Conservation (phyloP, 2,113 vertebrate genomes). For the Archilochus colubris region DNA sequence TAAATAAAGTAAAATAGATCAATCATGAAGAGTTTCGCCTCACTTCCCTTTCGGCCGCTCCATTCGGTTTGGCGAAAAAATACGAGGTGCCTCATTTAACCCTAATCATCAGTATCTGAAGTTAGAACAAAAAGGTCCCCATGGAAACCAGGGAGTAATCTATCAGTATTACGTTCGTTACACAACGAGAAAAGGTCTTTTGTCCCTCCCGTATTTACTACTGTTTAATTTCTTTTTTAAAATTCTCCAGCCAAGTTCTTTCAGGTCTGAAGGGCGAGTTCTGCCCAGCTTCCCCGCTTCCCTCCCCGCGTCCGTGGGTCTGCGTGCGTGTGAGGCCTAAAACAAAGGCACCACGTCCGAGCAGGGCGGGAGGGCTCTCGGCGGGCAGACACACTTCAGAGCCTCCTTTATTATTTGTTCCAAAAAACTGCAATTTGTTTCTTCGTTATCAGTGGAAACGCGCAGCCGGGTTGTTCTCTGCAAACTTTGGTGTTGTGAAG, state of each 20-base stretch:
- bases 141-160: slow-evolving; percentile 79
- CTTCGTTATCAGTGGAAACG: not conserved
- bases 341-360: slow-evolving; percentile 54
- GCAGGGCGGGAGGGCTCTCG: not conserved
- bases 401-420: not conserved
- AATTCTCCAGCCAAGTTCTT: not conserved
- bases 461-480: not conserved
- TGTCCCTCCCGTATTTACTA: slow-evolving; percentile 66
- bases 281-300: not conserved
- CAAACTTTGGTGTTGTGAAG: not conserved
- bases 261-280: not conserved
- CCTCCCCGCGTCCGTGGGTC: not conserved
- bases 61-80: not conserved
- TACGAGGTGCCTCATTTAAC: slow-evolving; percentile 27
- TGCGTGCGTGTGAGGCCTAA: slow-evolving; percentile 49
- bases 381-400: not conserved
- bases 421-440: not conserved
- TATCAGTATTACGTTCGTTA: slow-evolving; percentile 62
- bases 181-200: slow-evolving; percentile 64
- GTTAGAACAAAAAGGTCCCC: slow-evolving; percentile 76
- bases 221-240: slow-evolving; percentile 54
- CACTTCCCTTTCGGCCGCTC: not conserved
- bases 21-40: not conserved
- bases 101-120: slow-evolving; percentile 46
- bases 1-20: not conserved